These are phyloP conservation scores for Cataglyphis hispanica DNA, from an alignment of 1,140 invertebrate genomes.

Conservation along the genomic window DNA sequence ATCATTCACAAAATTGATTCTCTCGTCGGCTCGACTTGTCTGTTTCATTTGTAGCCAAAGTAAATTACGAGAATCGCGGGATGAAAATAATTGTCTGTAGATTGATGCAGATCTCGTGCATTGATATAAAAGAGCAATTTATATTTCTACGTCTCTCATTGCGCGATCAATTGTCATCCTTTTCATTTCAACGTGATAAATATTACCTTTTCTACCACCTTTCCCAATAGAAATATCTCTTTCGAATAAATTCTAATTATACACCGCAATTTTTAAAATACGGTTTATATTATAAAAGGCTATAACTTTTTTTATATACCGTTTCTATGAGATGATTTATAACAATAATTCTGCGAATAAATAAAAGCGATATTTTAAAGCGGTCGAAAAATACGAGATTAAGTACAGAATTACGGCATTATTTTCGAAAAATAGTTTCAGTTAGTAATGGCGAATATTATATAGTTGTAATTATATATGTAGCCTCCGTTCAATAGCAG, in stretches of 20 bases:
- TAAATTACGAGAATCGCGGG: constrained; percentile 6
- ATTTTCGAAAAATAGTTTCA: not conserved
- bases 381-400: not conserved
- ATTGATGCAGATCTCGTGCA: constrained; percentile 14
- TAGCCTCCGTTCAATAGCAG: not conserved
- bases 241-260: constrained; percentile 50
- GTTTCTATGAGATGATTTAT: constrained; percentile 2
- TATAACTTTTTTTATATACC: constrained; percentile 11
- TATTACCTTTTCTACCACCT: constrained; percentile 11
- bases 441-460: not conserved
- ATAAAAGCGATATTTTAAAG: constrained; percentile 16
- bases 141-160: constrained; percentile 12
- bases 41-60: not conserved
- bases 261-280: constrained; percentile 23
- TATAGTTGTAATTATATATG: not conserved
- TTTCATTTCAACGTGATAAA: constrained; percentile 30
- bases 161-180: constrained; percentile 11
- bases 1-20: not conserved
- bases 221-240: constrained; percentile 19
- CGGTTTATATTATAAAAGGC: constrained; percentile 26
- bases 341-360: constrained; percentile 24
- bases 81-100: constrained; percentile 45
- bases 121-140: constrained; percentile 39
- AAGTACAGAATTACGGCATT: not conserved
- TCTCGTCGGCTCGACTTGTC: not conserved